phyloP scores from a whole-genome alignment of 2,113 vertebrate genomes.

The cattle (Bos taurus) region DNA sequence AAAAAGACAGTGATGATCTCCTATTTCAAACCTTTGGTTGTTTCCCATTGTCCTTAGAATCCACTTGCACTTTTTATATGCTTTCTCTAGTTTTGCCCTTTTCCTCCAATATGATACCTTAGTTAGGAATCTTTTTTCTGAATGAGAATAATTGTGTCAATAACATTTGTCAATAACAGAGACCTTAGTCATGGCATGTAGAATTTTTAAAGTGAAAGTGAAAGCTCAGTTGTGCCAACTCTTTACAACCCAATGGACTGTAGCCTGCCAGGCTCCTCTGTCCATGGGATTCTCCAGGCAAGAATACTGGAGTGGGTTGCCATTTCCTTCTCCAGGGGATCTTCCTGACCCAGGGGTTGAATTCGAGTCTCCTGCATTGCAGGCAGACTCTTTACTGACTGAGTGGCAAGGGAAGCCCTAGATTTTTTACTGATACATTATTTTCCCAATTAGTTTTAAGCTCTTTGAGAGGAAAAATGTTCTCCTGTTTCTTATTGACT shows the following conservation, averaged over 20 bases:
- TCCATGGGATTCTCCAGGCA: neutral
- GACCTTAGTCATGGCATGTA: neutral
- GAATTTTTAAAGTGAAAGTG: neutral
- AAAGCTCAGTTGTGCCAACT: fast-evolving
- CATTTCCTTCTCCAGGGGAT: neutral
- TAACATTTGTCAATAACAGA: neutral
- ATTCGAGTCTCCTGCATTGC: neutral
- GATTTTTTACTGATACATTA: neutral
- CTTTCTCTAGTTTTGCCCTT: neutral
- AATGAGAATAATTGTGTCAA: neutral
- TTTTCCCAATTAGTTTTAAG: neutral
- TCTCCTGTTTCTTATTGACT: neutral
- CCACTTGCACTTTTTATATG: neutral
- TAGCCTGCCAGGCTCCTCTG: neutral
- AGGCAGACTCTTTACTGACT: neutral
- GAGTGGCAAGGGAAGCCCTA: neutral
- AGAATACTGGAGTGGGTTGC: neutral
- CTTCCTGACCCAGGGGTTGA: neutral
- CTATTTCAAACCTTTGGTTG: neutral
- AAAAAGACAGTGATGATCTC: neutral
- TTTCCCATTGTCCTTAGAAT: neutral
- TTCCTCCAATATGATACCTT: neutral
- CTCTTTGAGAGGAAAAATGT: neutral
- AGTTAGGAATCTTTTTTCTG: neutral
- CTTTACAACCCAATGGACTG: neutral